phyloP scores from a whole-genome alignment of 2,113 vertebrate genomes.

The Gobiocypris rarus region DNA sequence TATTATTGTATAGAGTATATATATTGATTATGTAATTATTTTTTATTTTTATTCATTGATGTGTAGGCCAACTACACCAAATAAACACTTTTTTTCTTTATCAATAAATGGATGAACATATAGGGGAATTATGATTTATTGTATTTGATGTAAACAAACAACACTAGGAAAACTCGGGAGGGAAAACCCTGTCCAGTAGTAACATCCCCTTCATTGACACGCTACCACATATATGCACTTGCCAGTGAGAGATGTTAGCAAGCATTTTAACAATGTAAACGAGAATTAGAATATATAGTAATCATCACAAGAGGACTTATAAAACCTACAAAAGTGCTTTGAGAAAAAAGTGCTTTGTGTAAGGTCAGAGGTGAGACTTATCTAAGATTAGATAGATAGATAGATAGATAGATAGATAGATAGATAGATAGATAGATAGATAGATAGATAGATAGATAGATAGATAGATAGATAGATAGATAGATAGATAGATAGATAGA shows the following conservation, averaged over 20 bases:
- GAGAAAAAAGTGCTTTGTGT: too few species aligned
- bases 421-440: too few species aligned
- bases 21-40: not conserved
- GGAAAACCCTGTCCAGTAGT: not conserved
- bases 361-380: too few species aligned
- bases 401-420: too few species aligned
- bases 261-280: not conserved
- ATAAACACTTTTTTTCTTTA: not conserved
- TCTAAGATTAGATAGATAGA: too few species aligned
- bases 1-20: not conserved
- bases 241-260: not conserved
- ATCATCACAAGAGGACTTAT: not conserved
- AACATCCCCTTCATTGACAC: not conserved
- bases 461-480: too few species aligned
- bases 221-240: not conserved
- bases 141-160: not conserved
- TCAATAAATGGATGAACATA: not conserved
- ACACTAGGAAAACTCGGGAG: not conserved
- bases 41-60: not conserved
- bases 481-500: not conserved
- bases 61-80: conserved; percentile 23
- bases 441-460: too few species aligned
- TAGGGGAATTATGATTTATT: not conserved
- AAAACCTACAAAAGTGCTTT: too few species aligned
- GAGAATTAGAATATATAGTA: not conserved